Evolutionary conservation across 2,888 invertebrate species (phyloP), one percentile per base, ranked within the genome.

Genomic region (Glyphotaelius pellucidus): DNA sequence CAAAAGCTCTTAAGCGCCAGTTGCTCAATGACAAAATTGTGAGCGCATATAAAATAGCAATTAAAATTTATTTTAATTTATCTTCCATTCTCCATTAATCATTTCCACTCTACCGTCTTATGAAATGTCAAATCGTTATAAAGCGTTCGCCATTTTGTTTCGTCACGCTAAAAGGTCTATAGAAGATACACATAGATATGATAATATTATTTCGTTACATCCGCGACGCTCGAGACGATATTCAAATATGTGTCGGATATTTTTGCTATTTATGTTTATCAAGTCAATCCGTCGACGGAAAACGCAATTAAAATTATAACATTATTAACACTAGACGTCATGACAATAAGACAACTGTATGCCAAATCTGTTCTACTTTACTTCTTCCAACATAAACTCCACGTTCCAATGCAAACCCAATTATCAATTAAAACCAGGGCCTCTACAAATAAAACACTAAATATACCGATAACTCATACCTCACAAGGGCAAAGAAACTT

Each of bases 61-160:
- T 89, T 79, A 89, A 89, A 89, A 89, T 30, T 35, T 35, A 89
- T 79, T 89, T 79, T 32, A 89, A 79, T 89, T 89, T 86, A 86
- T 90, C 86, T 80, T 86, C 86, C 79, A 90, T 90, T 90, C 86
- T 90, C 80, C 38, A 91, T 89, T 89, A 91, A 91, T 91, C 91
- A 91, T 83, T 83, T 83, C 47, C 91, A 89, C 52, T 84, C 89
- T 83, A 35, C 86, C 90, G 52, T 85, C 89, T 89, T 47, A 86
- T 81, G 80, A 91, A 91, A 92, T 90, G 92, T 92, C 92, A 92
- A 92, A 91, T 85, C 90, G 90, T 87, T 91, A 89, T 85, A 81
- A 90, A 89, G 88, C 81, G 90, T 84, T 90, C 47, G 91, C 80
- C 86, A 91, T 88, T 87, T 87, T 47, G 80, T 89, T 79, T 90